Conservation (phyloP, 23 tunicate species). For the Halocynthia roretzi region DNA sequence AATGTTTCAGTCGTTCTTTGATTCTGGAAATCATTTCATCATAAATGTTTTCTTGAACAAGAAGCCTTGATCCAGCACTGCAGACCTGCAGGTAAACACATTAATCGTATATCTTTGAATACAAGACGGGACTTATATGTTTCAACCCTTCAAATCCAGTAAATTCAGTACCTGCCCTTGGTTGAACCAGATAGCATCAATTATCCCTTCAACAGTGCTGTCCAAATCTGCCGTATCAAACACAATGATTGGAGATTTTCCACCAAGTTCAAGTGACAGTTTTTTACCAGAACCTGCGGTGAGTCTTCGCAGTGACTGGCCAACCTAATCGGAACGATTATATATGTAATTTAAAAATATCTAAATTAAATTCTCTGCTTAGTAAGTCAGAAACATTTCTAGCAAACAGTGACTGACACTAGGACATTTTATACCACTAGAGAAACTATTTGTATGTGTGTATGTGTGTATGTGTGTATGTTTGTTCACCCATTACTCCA, state of each 20-base stretch:
- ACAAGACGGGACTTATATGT: background rate
- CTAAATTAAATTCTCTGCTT: too few species aligned
- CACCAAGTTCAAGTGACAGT: slow-evolving; percentile 88
- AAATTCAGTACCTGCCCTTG: slow-evolving; percentile 74
- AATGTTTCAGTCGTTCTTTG: slow-evolving; percentile 82
- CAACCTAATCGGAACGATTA: slow-evolving; percentile 51
- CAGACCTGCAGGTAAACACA: slow-evolving; percentile 56
- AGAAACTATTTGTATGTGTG: too few species aligned
- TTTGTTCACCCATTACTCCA: too few species aligned
- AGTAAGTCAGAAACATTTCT: too few species aligned
- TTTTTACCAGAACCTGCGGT: slow-evolving; percentile 96
- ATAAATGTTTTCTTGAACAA: slow-evolving; percentile 84
- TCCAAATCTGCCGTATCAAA: slow-evolving; percentile 92
- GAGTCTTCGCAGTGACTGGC: slow-evolving; percentile 71
- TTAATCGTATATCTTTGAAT: background rate
- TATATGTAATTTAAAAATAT: too few species aligned
- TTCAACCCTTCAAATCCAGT: background rate
- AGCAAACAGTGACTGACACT: too few species aligned
- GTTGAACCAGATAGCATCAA: slow-evolving; percentile 92
- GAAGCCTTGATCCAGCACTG: slow-evolving; percentile 91
- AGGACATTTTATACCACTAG: too few species aligned
- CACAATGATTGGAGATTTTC: slow-evolving; percentile 90
- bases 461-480: too few species aligned
- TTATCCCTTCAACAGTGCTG: slow-evolving; percentile 91
- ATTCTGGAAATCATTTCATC: slow-evolving; percentile 59